Evolutionary conservation across 1,140 invertebrate species (phyloP).

Genomic region (Drosophila insularis): DNA sequence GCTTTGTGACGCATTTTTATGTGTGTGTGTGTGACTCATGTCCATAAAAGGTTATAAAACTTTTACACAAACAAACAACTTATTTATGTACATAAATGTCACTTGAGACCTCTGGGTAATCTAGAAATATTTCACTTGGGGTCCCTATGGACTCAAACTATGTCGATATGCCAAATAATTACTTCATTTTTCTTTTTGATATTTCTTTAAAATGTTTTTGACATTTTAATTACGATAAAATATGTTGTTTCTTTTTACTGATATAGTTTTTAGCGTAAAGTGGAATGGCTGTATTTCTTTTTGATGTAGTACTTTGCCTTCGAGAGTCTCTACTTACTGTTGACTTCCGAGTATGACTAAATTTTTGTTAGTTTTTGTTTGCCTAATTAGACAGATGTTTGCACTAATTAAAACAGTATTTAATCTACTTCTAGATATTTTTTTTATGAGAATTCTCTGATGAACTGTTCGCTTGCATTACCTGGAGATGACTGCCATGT

Average conservation of each 20-base stretch:
- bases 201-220: too few species aligned
- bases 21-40: constrained; percentile 40
- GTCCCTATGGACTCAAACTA: too few species aligned
- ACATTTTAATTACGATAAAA: too few species aligned
- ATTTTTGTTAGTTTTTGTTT: constrained; percentile 2
- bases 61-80: constrained; percentile 4
- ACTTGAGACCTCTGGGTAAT: neutral
- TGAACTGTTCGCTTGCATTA: constrained; percentile 76
- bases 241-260: too few species aligned
- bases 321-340: constrained; percentile 28
- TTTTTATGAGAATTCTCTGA: neutral
- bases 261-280: neutral
- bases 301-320: neutral
- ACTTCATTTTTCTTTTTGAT: too few species aligned
- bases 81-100: constrained; percentile 12
- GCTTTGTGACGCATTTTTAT: neutral
- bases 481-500: constrained; percentile 80
- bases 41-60: constrained; percentile 55
- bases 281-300: neutral
- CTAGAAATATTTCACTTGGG: too few species aligned
- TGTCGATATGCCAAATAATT: too few species aligned
- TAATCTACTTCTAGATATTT: neutral
- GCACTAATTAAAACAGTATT: constrained; percentile 34
- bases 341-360: constrained; percentile 18
- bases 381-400: constrained; percentile 20